phyloP scores from a whole-genome alignment of 2,888 invertebrate species.

The Pachliopta kotzebuea region DNA sequence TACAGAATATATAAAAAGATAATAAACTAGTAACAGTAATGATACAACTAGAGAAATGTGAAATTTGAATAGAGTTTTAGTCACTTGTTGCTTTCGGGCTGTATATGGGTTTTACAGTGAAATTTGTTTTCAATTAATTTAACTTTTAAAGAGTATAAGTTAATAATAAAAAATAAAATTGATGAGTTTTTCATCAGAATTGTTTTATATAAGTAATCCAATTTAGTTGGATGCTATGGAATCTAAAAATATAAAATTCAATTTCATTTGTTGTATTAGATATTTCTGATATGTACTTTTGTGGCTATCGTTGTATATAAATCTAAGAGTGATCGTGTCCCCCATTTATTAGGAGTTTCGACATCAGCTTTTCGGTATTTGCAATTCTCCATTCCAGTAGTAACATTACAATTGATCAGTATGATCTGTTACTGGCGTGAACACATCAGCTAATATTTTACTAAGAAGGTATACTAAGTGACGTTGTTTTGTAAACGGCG shows the following conservation, averaged over 20 bases:
- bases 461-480: conserved; percentile 63
- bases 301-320: conserved; percentile 65
- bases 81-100: conserved; percentile 19
- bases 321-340: conserved; percentile 69
- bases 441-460: conserved; percentile 68
- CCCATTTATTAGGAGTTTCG: conserved; percentile 61
- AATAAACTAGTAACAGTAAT: conserved; percentile 18
- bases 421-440: conserved; percentile 61
- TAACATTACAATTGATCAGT: conserved; percentile 59
- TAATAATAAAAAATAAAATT: conserved; percentile 10
- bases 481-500: conserved; percentile 71
- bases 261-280: conserved; percentile 2
- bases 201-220: background rate
- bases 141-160: conserved; percentile 11
- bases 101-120: conserved; percentile 1
- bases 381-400: conserved; percentile 68
- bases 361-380: conserved; percentile 60
- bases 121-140: conserved; percentile 6
- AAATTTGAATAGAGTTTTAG: conserved; percentile 22
- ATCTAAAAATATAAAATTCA: background rate
- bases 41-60: conserved; percentile 24
- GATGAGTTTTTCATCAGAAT: conserved; percentile 32
- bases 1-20: conserved; percentile 17
- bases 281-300: conserved; percentile 33
- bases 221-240: background rate